Conservation (phyloP, 2,797 vertebrate species). For the Paramormyrops hopkinsi region DNA sequence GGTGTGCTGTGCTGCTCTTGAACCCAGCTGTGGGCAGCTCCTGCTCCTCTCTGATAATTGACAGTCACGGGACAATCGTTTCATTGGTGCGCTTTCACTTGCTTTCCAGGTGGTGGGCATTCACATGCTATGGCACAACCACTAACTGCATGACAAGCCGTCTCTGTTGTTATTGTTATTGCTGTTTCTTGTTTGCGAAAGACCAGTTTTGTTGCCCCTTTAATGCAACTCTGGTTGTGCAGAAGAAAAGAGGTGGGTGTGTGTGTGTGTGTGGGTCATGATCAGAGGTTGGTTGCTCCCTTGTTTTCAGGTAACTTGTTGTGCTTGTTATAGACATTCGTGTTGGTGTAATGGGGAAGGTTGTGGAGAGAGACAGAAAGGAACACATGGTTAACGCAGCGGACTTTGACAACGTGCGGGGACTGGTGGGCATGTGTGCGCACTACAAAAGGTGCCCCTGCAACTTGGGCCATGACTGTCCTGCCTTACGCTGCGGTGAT, state of each 20-base stretch:
- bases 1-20: background rate
- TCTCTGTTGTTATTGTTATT: background rate
- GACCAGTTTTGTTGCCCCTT: background rate
- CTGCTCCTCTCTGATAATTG: background rate
- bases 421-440: background rate
- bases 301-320: background rate
- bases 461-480: constrained; percentile 37
- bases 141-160: background rate
- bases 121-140: background rate
- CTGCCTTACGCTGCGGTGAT: constrained; percentile 65
- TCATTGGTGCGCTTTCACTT: background rate
- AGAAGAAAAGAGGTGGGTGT: background rate
- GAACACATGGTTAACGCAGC: background rate
- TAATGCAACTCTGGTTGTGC: background rate
- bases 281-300: background rate
- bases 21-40: background rate
- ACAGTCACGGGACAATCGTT: background rate
- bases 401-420: background rate
- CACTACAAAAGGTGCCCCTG: background rate
- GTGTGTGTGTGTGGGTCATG: background rate
- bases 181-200: background rate
- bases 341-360: background rate
- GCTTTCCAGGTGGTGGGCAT: constrained; percentile 21
- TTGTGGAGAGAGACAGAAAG: background rate
- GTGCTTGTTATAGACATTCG: background rate